Base-by-base conservation (phyloP, 30 jellyfish, hydroid and myxozoan species). In the Hydra vulgaris region DNA sequence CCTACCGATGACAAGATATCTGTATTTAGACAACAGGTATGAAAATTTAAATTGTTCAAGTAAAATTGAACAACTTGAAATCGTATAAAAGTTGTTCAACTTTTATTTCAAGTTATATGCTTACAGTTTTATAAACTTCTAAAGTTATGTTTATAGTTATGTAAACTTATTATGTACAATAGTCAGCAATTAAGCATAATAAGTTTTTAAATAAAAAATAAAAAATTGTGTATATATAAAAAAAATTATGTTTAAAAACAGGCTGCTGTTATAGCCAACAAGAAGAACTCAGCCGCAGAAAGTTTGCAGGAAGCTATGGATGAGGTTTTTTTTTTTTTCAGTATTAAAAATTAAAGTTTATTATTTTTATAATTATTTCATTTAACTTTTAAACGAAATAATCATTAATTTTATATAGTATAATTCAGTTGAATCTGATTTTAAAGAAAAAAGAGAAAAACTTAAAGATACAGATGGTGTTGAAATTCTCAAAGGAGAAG, bases 241-340 rank as follows among this genome's bases (percentile, higher is more conserved):
- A n/a, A n/a, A n/a, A n/a, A 40, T 12, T 40, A 40, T 40, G 12
- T 25, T 56, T 77, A 53, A 16, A 25, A 15, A 23, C 40, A 91
- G 98, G 98, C 98, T 52, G 98, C 98, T 16, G 98, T 91, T 18
- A 91, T 91, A 18, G 86, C 98, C 54, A 91, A 91, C 66, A 91
- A 91, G 76, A 91, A 91, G 88, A 86, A 68, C 67, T 81, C 96
- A 17, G 96, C 98, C 0, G 98, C 98, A n/a, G 98, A 91, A 71
- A 85, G 83, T 52, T 72, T 91, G 86, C 98, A 91, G 76, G 98
- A 91, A 52, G 84, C 85, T n/a, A 86, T 88, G 82, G 98, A 91
- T 54, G 98, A 91, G 95, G 98, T 82, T 1, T 69, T 69, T 21
- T 1, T 5, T 12, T 40, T 40, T 40, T 40, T 40, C 8, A 40